phyloP scores from a whole-genome alignment of 2,797 vertebrate genomes.

The Scolopax rusticola region DNA sequence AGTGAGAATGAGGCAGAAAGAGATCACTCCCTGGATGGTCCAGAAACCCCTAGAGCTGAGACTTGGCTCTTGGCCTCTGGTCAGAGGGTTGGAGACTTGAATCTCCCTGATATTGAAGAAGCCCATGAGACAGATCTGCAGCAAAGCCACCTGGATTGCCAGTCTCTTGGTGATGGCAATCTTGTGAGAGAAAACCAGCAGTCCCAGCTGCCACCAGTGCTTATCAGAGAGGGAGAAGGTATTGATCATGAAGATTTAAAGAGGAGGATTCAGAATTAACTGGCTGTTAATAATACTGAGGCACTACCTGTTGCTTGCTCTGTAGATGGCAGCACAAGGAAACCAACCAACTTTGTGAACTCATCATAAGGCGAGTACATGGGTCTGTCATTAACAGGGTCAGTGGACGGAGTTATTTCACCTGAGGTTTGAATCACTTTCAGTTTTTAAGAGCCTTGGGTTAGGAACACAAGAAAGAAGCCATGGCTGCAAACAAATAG shows the following conservation, averaged over 20 bases:
- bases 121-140: not conserved
- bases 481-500: not conserved
- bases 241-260: not conserved
- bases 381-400: conserved; percentile 20
- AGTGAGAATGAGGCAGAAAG: not conserved
- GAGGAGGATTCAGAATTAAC: conserved; percentile 4
- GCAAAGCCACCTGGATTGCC: not conserved
- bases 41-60: not conserved
- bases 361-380: not conserved
- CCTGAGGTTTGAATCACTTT: conserved; percentile 35
- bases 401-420: conserved; percentile 18
- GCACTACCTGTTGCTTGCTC: conserved; percentile 42
- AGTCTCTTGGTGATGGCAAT: not conserved
- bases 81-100: not conserved
- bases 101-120: not conserved
- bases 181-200: not conserved
- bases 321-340: conserved; percentile 73
- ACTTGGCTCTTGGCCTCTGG: not conserved
- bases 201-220: not conserved
- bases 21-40: not conserved
- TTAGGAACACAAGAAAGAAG: conserved; percentile 43
- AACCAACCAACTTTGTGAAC: not conserved
- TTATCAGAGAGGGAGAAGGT: not conserved
- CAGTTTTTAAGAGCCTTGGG: conserved; percentile 24
- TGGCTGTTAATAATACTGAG: not conserved